Percentiles rank a stretch among this genome's conserved stretches.
phyloP scores from a whole-genome alignment of 2,113 vertebrate species.

The Sylvilagus bachmani region DNA sequence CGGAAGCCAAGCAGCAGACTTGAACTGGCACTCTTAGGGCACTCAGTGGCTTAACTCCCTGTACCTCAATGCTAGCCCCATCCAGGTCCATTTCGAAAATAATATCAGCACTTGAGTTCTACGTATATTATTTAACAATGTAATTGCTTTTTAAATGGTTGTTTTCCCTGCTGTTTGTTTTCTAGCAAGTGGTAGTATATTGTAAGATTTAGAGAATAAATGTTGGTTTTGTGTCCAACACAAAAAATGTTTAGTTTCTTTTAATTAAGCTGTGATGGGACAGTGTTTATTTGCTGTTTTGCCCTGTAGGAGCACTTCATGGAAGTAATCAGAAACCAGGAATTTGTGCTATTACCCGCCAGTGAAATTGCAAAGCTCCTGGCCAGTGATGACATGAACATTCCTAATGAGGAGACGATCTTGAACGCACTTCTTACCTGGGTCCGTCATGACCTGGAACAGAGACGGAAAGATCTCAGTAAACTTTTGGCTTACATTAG shows the following conservation, averaged over 20 bases:
- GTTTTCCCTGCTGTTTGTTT: slow-evolving; percentile 43
- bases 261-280: too few relatives aligned
- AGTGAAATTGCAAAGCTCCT: slow-evolving; percentile 96
- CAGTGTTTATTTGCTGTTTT: slow-evolving; percentile 67
- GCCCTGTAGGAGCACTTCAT: slow-evolving; percentile 95
- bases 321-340: slow-evolving; percentile 97
- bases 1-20: too few relatives aligned
- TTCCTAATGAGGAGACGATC: slow-evolving; percentile 97
- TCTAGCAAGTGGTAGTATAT: background rate
- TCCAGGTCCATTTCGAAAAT: slow-evolving; percentile 38
- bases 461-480: slow-evolving; percentile 93
- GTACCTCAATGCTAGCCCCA: too few relatives aligned
- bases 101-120: slow-evolving; percentile 24
- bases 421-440: slow-evolving; percentile 95
- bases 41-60: too few relatives aligned
- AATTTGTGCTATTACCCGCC: slow-evolving; percentile 95
- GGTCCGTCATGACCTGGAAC: slow-evolving; percentile 93
- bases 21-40: too few relatives aligned
- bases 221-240: background rate
- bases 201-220: slow-evolving; percentile 39
- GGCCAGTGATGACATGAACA: slow-evolving; percentile 97
- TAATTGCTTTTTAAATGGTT: slow-evolving; percentile 26
- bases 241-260: background rate
- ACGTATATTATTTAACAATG: background rate
- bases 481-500: slow-evolving; percentile 95